Percentiles rank a stretch among this genome's conserved stretches.
Conservation (phyloP, 1,140 invertebrate species). For the Drosophila sp. region DNA sequence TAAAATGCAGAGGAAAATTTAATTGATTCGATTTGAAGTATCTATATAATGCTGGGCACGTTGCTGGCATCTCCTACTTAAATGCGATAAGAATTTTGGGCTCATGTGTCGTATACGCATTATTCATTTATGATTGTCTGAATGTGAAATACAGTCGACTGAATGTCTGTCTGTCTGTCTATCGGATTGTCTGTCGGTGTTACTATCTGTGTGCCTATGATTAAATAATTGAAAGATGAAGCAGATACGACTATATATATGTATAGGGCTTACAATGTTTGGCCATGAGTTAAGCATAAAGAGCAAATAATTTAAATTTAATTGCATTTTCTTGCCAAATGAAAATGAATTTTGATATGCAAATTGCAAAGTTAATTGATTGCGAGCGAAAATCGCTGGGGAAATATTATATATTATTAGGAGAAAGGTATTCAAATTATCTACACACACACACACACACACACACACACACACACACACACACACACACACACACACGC, state of each 20-base stretch:
- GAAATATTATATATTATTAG: constrained; percentile 1
- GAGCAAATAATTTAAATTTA: constrained; percentile 42
- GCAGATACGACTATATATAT: constrained; percentile 25
- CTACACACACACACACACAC: too few relatives aligned
- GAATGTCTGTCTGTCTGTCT: neutral
- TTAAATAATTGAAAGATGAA: constrained; percentile 53
- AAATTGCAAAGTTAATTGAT: constrained; percentile 14
- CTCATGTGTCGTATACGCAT: constrained; percentile 19
- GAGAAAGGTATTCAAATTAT: neutral
- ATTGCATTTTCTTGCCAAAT: constrained; percentile 30
- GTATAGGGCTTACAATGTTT: neutral
- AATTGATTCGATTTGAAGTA: constrained; percentile 39
- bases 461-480: too few relatives aligned
- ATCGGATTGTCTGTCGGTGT: constrained; percentile 13
- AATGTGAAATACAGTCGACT: neutral
- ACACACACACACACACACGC: neutral
- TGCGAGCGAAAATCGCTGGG: neutral
- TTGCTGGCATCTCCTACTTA: neutral
- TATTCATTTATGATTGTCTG: constrained; percentile 10
- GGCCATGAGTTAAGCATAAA: constrained; percentile 5
- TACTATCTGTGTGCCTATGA: constrained; percentile 31
- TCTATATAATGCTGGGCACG: constrained; percentile 38
- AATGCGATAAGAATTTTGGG: constrained; percentile 1
- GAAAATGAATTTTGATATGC: constrained; percentile 13
- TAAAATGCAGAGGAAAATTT: constrained; percentile 27